Evolutionary conservation across 2,113 vertebrate species (phyloP).

Genomic region (Promerops cafer): DNA sequence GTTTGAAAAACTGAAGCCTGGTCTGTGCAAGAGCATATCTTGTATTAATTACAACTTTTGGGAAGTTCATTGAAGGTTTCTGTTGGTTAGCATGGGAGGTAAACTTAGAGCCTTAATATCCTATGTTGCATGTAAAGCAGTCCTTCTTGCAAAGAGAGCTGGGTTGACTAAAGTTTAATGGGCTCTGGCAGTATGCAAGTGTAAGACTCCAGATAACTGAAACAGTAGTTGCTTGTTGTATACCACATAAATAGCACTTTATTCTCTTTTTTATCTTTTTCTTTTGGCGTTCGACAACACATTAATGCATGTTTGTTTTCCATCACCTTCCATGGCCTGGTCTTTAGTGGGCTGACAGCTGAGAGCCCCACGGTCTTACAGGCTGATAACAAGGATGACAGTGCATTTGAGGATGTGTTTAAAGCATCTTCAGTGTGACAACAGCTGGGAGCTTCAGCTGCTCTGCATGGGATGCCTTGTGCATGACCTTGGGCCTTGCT

Average conservation of each 20-base stretch:
- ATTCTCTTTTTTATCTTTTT: neutral
- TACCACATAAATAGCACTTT: neutral
- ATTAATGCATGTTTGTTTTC: neutral
- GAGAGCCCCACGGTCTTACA: neutral
- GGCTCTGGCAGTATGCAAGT: neutral
- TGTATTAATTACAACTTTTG: neutral
- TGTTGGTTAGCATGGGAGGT: neutral
- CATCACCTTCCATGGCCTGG: neutral
- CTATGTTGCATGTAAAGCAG: fast-evolving
- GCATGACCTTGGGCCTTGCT: neutral
- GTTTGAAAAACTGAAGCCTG: neutral
- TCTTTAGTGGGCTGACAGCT: neutral
- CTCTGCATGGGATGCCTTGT: neutral
- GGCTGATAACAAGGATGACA: neutral
- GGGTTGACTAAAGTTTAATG: neutral
- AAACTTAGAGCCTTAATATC: neutral
- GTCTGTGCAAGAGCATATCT: neutral
- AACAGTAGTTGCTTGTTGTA: neutral
- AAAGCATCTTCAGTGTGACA: constrained; percentile 29
- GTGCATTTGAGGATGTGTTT: constrained; percentile 23
- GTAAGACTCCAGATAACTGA: neutral
- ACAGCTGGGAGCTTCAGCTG: neutral
- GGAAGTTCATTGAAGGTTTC: neutral
- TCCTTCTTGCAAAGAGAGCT: neutral
- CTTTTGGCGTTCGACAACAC: neutral